Evolutionary conservation across 2,888 invertebrate species (phyloP).

Genomic region (Drosophila borborema): DNA sequence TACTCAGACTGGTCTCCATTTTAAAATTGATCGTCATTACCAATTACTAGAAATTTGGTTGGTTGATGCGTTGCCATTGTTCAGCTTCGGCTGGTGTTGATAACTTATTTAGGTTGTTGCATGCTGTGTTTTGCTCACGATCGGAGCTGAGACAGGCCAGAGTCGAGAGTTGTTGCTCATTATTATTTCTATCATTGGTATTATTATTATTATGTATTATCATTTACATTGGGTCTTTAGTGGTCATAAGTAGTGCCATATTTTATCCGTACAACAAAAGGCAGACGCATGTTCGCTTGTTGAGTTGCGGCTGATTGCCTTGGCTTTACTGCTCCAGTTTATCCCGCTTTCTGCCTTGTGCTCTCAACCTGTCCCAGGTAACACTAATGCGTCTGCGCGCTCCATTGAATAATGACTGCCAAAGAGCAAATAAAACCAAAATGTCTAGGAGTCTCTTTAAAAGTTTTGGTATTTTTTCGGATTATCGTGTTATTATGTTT

Average conservation of each 20-base stretch:
- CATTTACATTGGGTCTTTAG: conserved; percentile 62
- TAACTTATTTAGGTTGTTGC: conserved; percentile 55
- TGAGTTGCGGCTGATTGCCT: conserved; percentile 12
- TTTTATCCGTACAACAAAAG: conserved; percentile 59
- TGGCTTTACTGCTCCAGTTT: conserved; percentile 24
- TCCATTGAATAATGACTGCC: conserved; percentile 41
- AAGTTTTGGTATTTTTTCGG: conserved; percentile 20
- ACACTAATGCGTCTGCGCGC: conserved; percentile 17
- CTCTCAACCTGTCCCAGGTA: conserved; percentile 24
- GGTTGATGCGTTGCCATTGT: conserved; percentile 34
- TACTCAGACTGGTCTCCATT: not conserved
- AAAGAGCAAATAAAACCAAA: conserved; percentile 19
- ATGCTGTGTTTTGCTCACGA: conserved; percentile 27
- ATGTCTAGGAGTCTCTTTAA: conserved; percentile 28
- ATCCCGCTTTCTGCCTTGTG: conserved; percentile 2
- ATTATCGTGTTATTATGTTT: conserved; percentile 26
- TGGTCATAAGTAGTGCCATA: conserved; percentile 49
- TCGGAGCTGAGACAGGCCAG: not conserved
- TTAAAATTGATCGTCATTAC: conserved; percentile 19
- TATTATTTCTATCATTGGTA: conserved; percentile 4
- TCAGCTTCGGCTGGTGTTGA: conserved; percentile 39
- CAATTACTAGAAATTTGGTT: conserved; percentile 28
- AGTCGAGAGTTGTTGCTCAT: conserved; percentile 16
- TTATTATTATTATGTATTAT: conserved; percentile 52
- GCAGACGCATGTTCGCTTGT: conserved; percentile 28